Conservation (phyloP, 2,113 vertebrate species). For the Eonycteris spelaea region DNA sequence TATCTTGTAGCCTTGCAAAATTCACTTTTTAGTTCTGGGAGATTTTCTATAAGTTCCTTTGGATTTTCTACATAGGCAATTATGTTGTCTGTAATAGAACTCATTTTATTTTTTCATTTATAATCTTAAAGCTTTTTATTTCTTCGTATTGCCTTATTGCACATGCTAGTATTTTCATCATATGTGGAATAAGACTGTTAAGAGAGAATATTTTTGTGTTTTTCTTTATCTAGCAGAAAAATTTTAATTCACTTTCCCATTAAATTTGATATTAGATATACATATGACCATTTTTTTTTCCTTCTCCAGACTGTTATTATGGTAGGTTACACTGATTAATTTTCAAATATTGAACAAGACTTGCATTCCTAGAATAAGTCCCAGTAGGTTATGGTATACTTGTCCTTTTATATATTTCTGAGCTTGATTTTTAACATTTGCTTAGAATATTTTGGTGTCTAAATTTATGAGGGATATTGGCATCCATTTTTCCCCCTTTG, state of each 20-base stretch:
- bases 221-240: not conserved
- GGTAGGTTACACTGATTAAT: not conserved
- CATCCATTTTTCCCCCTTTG: not conserved
- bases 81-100: not conserved
- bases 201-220: not conserved
- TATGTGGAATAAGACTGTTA: not conserved
- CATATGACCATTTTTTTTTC: fast-evolving
- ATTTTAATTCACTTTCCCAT: not conserved
- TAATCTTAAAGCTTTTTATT: not conserved
- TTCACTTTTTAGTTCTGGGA: not conserved
- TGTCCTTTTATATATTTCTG: not conserved
- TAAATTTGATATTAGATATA: not conserved
- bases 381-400: not conserved
- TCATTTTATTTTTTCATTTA: not conserved
- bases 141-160: not conserved
- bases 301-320: not conserved
- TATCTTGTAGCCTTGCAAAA: not conserved
- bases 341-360: not conserved
- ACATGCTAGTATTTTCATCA: not conserved
- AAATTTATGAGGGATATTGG: not conserved
- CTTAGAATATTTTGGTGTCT: not conserved
- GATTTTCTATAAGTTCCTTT: not conserved
- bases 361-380: not conserved
- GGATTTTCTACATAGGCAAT: not conserved
- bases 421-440: not conserved